Evolutionary conservation across 2,797 vertebrate genomes (phyloP), one percentile per base, ranked within the genome.

Genomic region (Momotus momota): DNA sequence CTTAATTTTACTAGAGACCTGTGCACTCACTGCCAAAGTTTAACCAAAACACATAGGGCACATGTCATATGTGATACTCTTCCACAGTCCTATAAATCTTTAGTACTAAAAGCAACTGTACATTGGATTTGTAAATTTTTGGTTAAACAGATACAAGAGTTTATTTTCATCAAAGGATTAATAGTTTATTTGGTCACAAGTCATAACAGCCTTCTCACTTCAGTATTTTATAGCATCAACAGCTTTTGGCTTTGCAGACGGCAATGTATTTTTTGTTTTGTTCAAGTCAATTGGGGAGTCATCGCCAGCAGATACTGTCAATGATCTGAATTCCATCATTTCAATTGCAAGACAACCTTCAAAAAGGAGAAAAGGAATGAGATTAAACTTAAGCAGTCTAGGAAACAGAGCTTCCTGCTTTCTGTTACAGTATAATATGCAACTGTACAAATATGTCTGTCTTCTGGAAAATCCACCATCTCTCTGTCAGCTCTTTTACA

Each of bases 271-370:
- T 27, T 31, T n/a, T 52, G 40, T 15, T 26, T 29, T 7, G 12
- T 22, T 31, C 38, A 71, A 22, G 55, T 81, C 62, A 78, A 5
- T 0, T 18, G 8, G 10, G n/a, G 17, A 96, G 62, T 10, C 61
- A 75, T 9, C 4, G 1, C 15, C 41, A 66, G 70, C 45, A 64
- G 49, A 52, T 2, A 18, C 18, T 13, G 22, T 8, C 41, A 14
- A 26, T 29, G 12, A 58, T 45, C 74, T 49, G 60, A 86, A 96
- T 62, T 72, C 86, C 69, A 81, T 98, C 96, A 99, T 90, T 99
- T 99, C 97, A 99, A 92, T 72, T 99, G 99, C 86, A 98, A 94
- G 78, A 99, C 97, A 86, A 99, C 98, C 99, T 99, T 94, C 80
- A 97, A 96, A 95, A 86, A 95, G 20, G 31, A 96, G 66, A 29